These are phyloP conservation scores for Morpho helenor DNA, from an alignment of 2,888 invertebrate genomes.

Conservation along the genomic window DNA sequence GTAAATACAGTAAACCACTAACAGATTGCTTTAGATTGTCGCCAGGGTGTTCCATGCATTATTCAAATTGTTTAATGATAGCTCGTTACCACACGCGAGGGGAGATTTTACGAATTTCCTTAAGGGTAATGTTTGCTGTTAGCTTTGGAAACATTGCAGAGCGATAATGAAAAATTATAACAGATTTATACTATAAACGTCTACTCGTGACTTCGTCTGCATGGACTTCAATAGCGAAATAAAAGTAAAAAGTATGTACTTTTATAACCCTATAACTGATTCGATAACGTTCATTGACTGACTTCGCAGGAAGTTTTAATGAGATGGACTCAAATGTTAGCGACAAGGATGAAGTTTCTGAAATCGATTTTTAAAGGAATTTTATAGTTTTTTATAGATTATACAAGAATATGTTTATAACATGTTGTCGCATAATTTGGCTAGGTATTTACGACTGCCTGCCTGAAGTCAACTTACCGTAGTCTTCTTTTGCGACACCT, in stretches of 20 bases:
- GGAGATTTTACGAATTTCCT: slow-evolving; percentile 45
- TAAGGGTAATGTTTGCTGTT: slow-evolving; percentile 61
- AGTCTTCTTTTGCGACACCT: too few species aligned
- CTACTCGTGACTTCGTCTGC: neutral
- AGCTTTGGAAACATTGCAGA: slow-evolving; percentile 40
- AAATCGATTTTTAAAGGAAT: too few species aligned
- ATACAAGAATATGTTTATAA: too few species aligned
- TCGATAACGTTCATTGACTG: neutral
- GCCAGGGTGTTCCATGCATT: slow-evolving; percentile 50
- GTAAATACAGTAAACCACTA: neutral
- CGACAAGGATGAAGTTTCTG: too few species aligned
- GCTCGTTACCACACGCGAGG: slow-evolving; percentile 18
- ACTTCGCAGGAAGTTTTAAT: too few species aligned
- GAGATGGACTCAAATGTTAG: too few species aligned
- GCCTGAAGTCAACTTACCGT: too few species aligned
- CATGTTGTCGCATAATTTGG: too few species aligned
- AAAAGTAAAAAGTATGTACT: neutral
- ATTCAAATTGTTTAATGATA: slow-evolving; percentile 63
- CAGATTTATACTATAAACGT: neutral
- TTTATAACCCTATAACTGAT: neutral
- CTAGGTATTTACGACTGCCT: too few species aligned
- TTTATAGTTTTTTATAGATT: too few species aligned
- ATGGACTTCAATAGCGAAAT: neutral
- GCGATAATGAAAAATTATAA: neutral
- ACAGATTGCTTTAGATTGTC: slow-evolving; percentile 1